phyloP scores from a whole-genome alignment of 2,888 invertebrate genomes.

The Sesia bembeciformis region DNA sequence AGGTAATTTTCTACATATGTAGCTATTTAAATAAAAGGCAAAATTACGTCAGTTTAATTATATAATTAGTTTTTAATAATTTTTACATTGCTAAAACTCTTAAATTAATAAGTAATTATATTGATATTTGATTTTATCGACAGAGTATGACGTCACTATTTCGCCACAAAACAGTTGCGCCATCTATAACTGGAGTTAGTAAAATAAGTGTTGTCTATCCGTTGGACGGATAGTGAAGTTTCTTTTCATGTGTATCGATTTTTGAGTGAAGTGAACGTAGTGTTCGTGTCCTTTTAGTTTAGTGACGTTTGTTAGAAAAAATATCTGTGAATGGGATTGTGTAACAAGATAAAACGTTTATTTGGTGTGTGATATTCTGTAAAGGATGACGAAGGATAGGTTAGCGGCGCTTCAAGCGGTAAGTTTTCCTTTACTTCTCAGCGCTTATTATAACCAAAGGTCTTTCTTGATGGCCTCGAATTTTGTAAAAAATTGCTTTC shows the following conservation, averaged over 20 bases:
- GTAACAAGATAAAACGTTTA: slow-evolving; percentile 79
- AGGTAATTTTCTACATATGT: background rate
- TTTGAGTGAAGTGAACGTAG: slow-evolving; percentile 80
- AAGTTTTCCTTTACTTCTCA: slow-evolving; percentile 64
- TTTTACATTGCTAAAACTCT: background rate
- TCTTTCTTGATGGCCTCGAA: slow-evolving; percentile 58
- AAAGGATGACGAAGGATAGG: slow-evolving; percentile 96
- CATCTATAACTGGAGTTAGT: slow-evolving; percentile 50
- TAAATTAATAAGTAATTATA: background rate
- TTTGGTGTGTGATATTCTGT: slow-evolving; percentile 79
- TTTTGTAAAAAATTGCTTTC: slow-evolving; percentile 36
- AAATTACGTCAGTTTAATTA: background rate
- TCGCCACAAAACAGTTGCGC: slow-evolving; percentile 26
- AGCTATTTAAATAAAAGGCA: background rate
- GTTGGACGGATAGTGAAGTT: slow-evolving; percentile 75
- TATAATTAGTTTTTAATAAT: background rate
- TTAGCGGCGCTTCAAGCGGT: slow-evolving; percentile 97
- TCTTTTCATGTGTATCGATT: slow-evolving; percentile 85
- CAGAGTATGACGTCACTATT: slow-evolving; percentile 7
- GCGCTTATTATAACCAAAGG: slow-evolving; percentile 50
- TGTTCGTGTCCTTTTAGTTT: slow-evolving; percentile 81
- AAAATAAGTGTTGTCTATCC: slow-evolving; percentile 32
- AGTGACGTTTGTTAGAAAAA: slow-evolving; percentile 81
- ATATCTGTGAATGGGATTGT: slow-evolving; percentile 86
- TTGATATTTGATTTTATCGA: background rate